Evolutionary conservation across 2,797 vertebrate species (phyloP).

Genomic region (Syngnathus rostellatus): DNA sequence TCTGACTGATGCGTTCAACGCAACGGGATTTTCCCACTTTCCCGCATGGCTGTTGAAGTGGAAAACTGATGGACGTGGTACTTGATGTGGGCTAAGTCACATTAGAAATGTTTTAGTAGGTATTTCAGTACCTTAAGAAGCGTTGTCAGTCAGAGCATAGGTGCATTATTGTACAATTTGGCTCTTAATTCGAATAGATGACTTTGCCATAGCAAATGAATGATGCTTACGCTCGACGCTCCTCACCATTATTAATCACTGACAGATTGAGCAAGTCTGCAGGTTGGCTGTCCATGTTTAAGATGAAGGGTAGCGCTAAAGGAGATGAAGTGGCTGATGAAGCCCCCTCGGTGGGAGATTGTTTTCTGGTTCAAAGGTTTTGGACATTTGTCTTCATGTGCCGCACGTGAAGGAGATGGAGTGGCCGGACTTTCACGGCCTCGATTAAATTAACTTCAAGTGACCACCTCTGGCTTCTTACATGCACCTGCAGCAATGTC

Average conservation of each 20-base stretch:
- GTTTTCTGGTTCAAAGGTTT: conserved; percentile 53
- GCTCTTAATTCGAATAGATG: conserved; percentile 8
- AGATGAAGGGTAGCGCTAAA: conserved; percentile 32
- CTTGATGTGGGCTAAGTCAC: background rate
- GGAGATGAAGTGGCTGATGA: conserved; percentile 50
- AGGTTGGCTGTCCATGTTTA: conserved; percentile 23
- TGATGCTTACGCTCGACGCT: background rate
- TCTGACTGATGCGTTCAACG: too few species aligned
- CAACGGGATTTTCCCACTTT: too few species aligned
- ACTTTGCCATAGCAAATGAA: background rate
- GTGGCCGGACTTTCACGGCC: conserved; percentile 25
- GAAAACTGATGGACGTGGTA: background rate
- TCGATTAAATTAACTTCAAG: conserved; percentile 36
- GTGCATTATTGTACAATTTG: conserved; percentile 1
- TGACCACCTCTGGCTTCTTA: conserved; percentile 14
- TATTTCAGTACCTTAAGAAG: background rate
- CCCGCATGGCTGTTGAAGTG: background rate
- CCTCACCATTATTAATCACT: conserved; percentile 8
- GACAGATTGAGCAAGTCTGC: conserved; percentile 20
- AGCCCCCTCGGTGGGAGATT: conserved; percentile 36
- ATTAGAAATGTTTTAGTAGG: background rate
- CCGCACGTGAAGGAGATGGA: conserved; percentile 31
- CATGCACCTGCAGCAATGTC: conserved; percentile 14
- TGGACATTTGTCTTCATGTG: conserved; percentile 44
- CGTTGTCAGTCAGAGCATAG: background rate